These are phyloP conservation scores for Rhea americana DNA, from an alignment of 2,113 vertebrate species.

Conservation along the genomic window DNA sequence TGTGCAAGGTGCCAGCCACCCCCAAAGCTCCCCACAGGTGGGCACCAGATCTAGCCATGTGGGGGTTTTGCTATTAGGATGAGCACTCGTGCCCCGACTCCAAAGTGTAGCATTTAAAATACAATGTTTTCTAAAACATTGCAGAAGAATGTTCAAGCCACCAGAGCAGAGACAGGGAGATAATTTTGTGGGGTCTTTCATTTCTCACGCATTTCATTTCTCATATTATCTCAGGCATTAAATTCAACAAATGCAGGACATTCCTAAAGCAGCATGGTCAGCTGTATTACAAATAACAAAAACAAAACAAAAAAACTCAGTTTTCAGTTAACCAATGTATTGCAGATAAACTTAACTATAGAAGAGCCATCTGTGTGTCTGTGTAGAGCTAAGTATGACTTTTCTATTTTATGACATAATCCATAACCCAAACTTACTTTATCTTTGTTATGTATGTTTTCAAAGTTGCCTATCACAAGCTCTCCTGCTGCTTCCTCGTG, in stretches of 20 bases:
- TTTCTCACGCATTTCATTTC: not conserved
- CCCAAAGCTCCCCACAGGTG: too few species aligned
- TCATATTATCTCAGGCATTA: not conserved
- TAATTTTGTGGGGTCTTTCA: not conserved
- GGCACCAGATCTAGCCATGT: not conserved
- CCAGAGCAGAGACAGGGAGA: not conserved
- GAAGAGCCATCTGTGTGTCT: not conserved
- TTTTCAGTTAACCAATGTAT: not conserved
- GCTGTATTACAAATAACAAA: not conserved
- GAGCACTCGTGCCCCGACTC: accelerated
- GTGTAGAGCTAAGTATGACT: not conserved
- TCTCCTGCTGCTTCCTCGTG: not conserved
- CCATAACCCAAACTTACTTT: not conserved
- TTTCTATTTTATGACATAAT: not conserved
- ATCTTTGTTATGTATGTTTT: not conserved
- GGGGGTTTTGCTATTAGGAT: not conserved
- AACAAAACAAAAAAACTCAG: not conserved
- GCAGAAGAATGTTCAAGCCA: not conserved
- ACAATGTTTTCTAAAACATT: not conserved
- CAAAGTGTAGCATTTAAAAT: accelerated
- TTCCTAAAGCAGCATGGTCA: not conserved
- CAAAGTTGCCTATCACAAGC: not conserved
- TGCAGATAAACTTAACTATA: accelerated
- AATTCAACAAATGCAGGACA: not conserved
- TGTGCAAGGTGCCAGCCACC: accelerated